Conservation (phyloP, 1,140 invertebrate genomes). For the Eurosta solidaginis region DNA sequence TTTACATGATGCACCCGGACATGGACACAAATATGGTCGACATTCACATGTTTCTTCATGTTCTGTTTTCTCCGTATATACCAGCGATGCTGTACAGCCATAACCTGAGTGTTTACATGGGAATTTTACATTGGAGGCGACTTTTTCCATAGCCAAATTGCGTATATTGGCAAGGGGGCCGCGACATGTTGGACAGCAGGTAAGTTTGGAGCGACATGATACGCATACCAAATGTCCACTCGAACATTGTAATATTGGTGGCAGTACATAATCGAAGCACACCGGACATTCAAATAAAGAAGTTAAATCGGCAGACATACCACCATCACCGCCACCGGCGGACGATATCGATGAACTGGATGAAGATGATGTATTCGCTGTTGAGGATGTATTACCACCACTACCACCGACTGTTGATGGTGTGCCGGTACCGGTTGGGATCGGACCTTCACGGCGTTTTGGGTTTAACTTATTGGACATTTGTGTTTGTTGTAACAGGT, state of each 20-base stretch:
- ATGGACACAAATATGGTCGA: constrained; percentile 96
- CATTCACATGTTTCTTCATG: constrained; percentile 99
- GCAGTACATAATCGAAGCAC: constrained; percentile 99
- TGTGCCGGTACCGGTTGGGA: constrained; percentile 40
- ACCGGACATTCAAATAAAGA: constrained; percentile 99
- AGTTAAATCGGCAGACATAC: constrained; percentile 84
- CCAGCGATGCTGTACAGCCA: constrained; percentile 90
- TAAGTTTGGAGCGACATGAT: constrained; percentile 93
- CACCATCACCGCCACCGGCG: constrained; percentile 60
- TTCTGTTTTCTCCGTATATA: constrained; percentile 95
- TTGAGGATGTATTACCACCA: constrained; percentile 51
- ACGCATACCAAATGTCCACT: constrained; percentile 91
- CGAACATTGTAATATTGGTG: constrained; percentile 90
- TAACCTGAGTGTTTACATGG: constrained; percentile 98
- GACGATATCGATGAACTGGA: constrained; percentile 57
- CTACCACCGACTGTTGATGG: constrained; percentile 40
- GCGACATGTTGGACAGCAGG: constrained; percentile 96
- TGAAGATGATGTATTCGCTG: constrained; percentile 58
- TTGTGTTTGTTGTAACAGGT: constrained; percentile 39
- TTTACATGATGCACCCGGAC: constrained; percentile 97
- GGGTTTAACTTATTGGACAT: constrained; percentile 60
- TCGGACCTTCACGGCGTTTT: constrained; percentile 56
- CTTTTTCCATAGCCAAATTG: constrained; percentile 99
- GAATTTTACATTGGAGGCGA: constrained; percentile 96
- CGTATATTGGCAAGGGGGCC: constrained; percentile 96